Evolutionary conservation across 2,888 invertebrate genomes (phyloP).

Genomic region (Coelopa pilipes): DNA sequence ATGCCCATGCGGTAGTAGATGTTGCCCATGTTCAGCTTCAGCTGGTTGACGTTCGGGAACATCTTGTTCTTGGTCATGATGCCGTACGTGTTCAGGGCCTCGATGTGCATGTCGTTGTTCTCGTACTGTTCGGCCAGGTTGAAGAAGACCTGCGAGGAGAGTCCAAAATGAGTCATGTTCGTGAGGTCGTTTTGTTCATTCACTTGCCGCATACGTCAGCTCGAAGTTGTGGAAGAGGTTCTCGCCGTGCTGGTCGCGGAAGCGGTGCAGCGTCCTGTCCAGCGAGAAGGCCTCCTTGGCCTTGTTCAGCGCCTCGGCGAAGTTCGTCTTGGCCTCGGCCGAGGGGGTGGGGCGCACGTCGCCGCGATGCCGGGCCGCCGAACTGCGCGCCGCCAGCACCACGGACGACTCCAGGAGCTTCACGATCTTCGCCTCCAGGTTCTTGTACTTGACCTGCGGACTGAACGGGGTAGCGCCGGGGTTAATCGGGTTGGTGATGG

Average conservation of each 20-base stretch:
- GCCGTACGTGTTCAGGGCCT: conserved; percentile 95
- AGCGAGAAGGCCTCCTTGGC: conserved; percentile 97
- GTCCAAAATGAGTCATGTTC: background rate
- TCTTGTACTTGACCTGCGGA: conserved; percentile 90
- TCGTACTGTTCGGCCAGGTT: conserved; percentile 96
- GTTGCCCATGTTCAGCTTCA: conserved; percentile 98
- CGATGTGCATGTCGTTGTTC: conserved; percentile 92
- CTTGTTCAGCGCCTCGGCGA: conserved; percentile 76
- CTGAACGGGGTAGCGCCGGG: conserved; percentile 68
- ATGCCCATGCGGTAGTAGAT: conserved; percentile 95
- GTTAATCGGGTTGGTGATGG: background rate
- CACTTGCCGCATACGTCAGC: conserved; percentile 88
- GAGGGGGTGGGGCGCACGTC: conserved; percentile 29
- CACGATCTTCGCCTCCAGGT: conserved; percentile 89
- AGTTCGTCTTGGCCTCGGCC: conserved; percentile 54
- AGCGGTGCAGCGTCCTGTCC: conserved; percentile 87
- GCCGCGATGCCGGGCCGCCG: conserved; percentile 13
- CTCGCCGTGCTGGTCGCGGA: conserved; percentile 91
- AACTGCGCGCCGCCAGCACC: conserved; percentile 59
- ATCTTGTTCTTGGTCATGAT: conserved; percentile 92
- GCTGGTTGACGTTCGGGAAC: conserved; percentile 91
- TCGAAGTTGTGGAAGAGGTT: conserved; percentile 94
- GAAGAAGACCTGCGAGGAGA: conserved; percentile 80
- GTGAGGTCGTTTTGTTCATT: background rate
- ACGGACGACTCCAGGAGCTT: conserved; percentile 92